These are phyloP conservation scores for Epicauta chinensis DNA, from an alignment of 1,140 invertebrate species.

Conservation along the genomic window DNA sequence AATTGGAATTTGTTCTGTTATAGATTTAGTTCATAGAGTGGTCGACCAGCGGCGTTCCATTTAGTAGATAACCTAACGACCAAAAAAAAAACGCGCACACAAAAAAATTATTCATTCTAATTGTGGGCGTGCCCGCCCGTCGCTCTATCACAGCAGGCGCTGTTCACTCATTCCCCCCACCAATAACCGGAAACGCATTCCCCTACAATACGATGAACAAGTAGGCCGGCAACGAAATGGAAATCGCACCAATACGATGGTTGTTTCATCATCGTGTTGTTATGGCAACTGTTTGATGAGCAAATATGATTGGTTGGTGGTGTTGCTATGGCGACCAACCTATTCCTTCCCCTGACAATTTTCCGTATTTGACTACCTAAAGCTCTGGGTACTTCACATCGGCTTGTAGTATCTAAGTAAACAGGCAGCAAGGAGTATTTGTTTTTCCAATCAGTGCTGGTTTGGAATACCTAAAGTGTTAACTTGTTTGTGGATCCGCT, in stretches of 20 bases:
- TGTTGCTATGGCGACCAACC: conserved; percentile 33
- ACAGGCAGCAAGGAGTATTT: conserved; percentile 44
- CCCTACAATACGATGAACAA: no score
- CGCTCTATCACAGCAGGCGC: no score
- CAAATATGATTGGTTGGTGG: conserved; percentile 23
- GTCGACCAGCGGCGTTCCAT: conserved; percentile 14
- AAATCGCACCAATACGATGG: conserved; percentile 19
- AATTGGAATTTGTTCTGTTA: conserved; percentile 28
- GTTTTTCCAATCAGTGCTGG: conserved; percentile 46
- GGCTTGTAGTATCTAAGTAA: conserved; percentile 46
- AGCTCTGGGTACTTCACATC: conserved; percentile 44
- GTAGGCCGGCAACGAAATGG: background rate
- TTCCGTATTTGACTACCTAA: conserved; percentile 43
- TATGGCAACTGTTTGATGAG: conserved; percentile 25
- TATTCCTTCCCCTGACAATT: conserved; percentile 30
- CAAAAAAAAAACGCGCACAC: no score
- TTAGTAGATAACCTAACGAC: no score
- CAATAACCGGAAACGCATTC: background rate
- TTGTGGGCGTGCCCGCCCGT: background rate
- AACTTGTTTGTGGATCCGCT: conserved; percentile 44
- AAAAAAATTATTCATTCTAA: background rate
- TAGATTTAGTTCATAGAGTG: conserved; percentile 28
- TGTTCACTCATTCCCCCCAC: no score
- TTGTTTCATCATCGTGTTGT: conserved; percentile 24
- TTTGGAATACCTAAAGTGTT: conserved; percentile 45